Evolutionary conservation across 2,797 vertebrate species (phyloP), one percentile per base, ranked within the genome.

Genomic region (Lepidocolaptes lacrymiger): DNA sequence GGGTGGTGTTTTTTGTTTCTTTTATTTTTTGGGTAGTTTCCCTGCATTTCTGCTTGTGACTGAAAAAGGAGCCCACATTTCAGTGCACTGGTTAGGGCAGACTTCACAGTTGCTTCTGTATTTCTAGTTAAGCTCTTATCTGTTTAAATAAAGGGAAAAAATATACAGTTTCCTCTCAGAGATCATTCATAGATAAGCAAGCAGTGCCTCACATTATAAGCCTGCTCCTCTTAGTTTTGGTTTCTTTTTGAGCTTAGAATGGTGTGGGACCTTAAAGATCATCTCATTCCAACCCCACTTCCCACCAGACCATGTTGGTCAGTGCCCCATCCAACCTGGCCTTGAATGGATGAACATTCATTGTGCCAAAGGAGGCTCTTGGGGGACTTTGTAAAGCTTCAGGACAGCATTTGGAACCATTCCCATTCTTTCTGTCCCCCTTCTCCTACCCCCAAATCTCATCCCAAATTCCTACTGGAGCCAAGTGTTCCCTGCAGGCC

Each of bases 151-250:
- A 56, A 86, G 52, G 48, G 67, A 91, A 49, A 48, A 94, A 83
- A 72, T 28, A 59, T 49, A 16, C 22, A 3, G 24, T 67, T 93
- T 93, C 63, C 32, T 73, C 74, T 88, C 37, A 61, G 77, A 78
- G 66, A 66, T 88, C 87, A 49, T 64, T 79, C 15, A 30, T n/a
- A 83, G 75, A 82, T 90, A 93, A 89, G 43, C 24, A 68, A 56
- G 9, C 14, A 39, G 23, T 1, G 19, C 6, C 34, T 76, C n/a
- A 6, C 21, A 9, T 63, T 52, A 14, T 8, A 74, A 71, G 8
- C 32, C 5, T 52, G 4, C 5, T 55, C 5, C 3, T 74, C 15
- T 71, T 79, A 37, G 5, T 44, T 67, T 84, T 82, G 26, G 11
- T 72, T 46, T 55, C 10, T 26, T 66, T 91, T 73, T 59, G 16